Percentiles rank a stretch among this genome's conserved stretches.
phyloP scores from a whole-genome alignment of 2,113 vertebrate genomes.

The Festucalex cinctus region DNA sequence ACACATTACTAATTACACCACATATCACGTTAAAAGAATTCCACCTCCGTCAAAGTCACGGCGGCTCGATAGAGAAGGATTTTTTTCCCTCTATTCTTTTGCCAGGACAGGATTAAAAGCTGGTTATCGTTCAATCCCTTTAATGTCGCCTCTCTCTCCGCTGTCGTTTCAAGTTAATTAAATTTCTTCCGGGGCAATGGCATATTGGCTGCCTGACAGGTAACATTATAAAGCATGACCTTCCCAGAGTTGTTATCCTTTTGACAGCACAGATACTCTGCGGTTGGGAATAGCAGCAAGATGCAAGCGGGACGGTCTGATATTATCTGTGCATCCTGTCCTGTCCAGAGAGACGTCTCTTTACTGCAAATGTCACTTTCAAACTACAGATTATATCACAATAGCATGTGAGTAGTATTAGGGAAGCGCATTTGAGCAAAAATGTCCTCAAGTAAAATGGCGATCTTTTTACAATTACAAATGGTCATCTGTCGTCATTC shows the following conservation, averaged over 20 bases:
- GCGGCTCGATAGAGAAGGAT: conserved; percentile 53
- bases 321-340: neutral
- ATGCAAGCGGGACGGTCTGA: conserved; percentile 24
- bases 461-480: neutral
- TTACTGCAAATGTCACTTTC: conserved; percentile 17
- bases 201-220: conserved; percentile 66
- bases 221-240: conserved; percentile 67
- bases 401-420: neutral
- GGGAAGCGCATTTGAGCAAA: neutral
- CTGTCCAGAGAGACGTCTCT: neutral
- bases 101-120: conserved; percentile 69
- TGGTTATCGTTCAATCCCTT: conserved; percentile 65
- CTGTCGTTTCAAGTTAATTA: conserved; percentile 66
- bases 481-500: neutral
- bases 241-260: conserved; percentile 55
- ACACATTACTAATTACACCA: conserved; percentile 59
- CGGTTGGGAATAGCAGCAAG: conserved; percentile 14
- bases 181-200: conserved; percentile 57
- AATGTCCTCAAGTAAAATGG: neutral
- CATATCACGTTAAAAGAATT: conserved; percentile 63
- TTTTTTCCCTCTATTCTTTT: conserved; percentile 48
- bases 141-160: conserved; percentile 53
- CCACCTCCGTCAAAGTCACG: conserved; percentile 65
- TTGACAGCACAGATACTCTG: conserved; percentile 39
- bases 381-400: neutral